These are phyloP conservation scores for Falco punctatus DNA, from an alignment of 2,113 vertebrate genomes.

Conservation along the genomic window DNA sequence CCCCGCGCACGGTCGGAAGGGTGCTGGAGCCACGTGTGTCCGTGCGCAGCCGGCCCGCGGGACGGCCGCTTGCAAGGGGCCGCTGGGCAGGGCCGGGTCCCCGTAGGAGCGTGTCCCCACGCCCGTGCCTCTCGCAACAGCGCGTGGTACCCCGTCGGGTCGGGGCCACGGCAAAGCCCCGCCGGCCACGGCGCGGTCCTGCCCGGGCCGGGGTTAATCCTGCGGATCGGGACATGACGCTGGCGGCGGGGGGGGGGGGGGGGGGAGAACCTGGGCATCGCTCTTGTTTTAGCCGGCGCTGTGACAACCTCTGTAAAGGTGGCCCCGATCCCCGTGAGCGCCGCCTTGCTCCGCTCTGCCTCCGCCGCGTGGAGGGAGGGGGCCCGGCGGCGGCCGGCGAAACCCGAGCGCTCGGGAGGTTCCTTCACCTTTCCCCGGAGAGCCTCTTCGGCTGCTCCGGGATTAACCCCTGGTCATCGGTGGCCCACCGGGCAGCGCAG, in stretches of 20 bases:
- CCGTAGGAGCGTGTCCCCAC: not conserved
- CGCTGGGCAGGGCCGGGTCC: not conserved
- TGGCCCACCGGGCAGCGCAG: not conserved
- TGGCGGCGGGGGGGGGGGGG: accelerated
- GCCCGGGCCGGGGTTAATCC: not conserved
- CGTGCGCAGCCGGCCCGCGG: not conserved
- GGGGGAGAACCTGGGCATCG: accelerated
- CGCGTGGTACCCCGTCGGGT: not conserved
- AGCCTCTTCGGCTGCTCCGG: not conserved
- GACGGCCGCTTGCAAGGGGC: not conserved
- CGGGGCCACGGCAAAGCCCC: not conserved
- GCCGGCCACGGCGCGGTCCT: not conserved
- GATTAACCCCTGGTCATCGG: not conserved
- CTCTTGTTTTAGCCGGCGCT: not conserved
- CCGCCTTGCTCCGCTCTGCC: not conserved
- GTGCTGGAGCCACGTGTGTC: not conserved
- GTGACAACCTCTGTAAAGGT: not conserved
- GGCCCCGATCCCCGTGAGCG: not conserved
- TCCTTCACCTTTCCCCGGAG: not conserved
- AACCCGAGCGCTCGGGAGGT: accelerated
- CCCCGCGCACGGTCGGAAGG: no score
- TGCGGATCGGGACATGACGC: accelerated
- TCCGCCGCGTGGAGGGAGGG: no score
- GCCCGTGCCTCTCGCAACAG: not conserved
- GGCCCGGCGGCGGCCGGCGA: accelerated